Conservation (phyloP, 2,113 vertebrate genomes). For the Cheirogaleus medius region DNA sequence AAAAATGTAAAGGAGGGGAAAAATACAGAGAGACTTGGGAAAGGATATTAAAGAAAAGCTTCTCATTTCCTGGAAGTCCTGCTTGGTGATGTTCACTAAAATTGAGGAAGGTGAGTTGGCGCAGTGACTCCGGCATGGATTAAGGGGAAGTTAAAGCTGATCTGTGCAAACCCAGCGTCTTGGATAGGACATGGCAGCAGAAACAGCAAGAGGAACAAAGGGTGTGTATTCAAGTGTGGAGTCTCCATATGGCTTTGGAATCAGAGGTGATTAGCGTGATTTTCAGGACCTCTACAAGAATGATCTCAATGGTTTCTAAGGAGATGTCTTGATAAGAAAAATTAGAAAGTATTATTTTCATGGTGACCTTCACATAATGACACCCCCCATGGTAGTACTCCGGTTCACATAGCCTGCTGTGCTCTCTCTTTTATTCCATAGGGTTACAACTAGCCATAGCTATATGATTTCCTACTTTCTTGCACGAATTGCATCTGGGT, state of each 20-base stretch:
- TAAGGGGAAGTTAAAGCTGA: neutral
- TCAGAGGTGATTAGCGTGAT: neutral
- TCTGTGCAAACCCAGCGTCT: neutral
- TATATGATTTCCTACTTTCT: neutral
- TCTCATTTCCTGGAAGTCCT: neutral
- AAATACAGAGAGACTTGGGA: neutral
- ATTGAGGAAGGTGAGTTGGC: neutral
- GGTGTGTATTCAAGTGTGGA: neutral
- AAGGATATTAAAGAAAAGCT: neutral
- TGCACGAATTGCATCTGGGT: conserved; percentile 57
- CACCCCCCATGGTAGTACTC: neutral
- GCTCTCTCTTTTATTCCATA: conserved; percentile 26
- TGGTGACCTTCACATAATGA: neutral
- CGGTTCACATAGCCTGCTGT: conserved; percentile 30
- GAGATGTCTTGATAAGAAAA: neutral
- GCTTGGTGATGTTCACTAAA: neutral
- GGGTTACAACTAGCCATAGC: neutral
- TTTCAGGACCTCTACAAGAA: neutral
- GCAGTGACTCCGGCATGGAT: neutral
- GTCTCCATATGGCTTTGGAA: neutral
- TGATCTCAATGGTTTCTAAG: neutral
- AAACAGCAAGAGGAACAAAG: neutral
- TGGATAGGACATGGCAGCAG: neutral
- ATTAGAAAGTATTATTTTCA: neutral
- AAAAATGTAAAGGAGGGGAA: neutral